These are phyloP conservation scores for Lycocerus yunnanus DNA, from an alignment of 2,888 invertebrate genomes.

Conservation along the genomic window DNA sequence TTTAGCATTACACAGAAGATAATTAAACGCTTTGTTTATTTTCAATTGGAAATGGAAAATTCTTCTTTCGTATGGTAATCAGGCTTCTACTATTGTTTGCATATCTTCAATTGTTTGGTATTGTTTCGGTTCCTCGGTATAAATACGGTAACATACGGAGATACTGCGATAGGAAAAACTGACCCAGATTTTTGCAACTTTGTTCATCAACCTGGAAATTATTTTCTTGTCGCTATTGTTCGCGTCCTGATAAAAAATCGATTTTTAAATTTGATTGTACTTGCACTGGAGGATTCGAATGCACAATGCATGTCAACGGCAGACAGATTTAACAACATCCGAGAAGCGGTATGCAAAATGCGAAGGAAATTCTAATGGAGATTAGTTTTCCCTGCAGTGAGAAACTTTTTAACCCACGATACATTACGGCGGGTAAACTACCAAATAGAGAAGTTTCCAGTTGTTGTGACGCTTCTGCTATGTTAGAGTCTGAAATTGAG, in stretches of 20 bases:
- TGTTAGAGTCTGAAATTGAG: neutral
- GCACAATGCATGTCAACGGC: conserved; percentile 11
- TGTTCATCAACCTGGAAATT: neutral
- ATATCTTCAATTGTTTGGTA: neutral
- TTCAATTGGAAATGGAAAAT: neutral
- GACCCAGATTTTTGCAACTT: neutral
- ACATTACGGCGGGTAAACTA: neutral
- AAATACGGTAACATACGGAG: neutral
- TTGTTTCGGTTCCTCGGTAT: neutral
- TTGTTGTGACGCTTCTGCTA: neutral
- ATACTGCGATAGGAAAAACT: neutral
- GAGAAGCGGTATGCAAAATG: conserved; percentile 9
- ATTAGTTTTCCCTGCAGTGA: conserved; percentile 10
- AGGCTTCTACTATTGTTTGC: neutral
- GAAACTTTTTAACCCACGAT: neutral
- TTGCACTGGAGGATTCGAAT: neutral
- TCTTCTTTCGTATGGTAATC: conserved; percentile 26
- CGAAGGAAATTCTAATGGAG: conserved; percentile 16
- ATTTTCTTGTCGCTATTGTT: neutral
- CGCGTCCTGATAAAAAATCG: neutral
- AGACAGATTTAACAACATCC: conserved; percentile 12
- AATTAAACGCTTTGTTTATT: neutral
- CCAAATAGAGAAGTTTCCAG: neutral
- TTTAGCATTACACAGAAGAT: neutral
- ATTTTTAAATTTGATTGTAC: neutral